Conservation (phyloP, 2,797 vertebrate genomes). For the Serranus cabrilla region DNA sequence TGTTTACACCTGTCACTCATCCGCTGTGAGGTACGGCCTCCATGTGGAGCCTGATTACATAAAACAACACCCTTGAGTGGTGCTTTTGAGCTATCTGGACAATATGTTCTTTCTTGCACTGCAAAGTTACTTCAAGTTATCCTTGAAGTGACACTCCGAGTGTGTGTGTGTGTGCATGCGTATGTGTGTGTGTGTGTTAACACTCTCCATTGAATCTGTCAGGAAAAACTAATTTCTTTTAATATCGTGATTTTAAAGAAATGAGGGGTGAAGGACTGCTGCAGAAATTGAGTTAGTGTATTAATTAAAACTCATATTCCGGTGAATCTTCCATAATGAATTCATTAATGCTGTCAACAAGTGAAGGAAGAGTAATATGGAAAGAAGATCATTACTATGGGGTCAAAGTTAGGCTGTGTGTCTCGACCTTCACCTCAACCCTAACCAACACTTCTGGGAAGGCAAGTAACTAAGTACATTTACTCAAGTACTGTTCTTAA, state of each 20-base stretch:
- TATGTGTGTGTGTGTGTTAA: constrained; percentile 17
- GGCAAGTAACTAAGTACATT: neutral
- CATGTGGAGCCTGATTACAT: constrained; percentile 20
- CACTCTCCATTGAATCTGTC: constrained; percentile 1
- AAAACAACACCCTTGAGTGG: constrained; percentile 35
- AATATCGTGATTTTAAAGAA: constrained; percentile 51
- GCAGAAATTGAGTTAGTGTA: constrained; percentile 7
- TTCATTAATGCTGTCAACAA: constrained; percentile 39
- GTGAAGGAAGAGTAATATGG: constrained; percentile 25
- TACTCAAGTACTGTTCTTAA: neutral
- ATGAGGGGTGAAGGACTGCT: constrained; percentile 54
- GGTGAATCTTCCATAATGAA: constrained; percentile 33
- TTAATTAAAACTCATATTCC: constrained; percentile 51
- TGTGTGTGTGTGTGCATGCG: constrained; percentile 18
- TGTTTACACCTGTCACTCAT: constrained; percentile 51
- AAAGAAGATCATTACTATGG: neutral
- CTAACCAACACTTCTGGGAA: neutral
- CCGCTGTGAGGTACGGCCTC: constrained; percentile 7
- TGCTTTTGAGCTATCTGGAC: constrained; percentile 8
- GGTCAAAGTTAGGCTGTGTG: neutral
- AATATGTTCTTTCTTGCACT: neutral
- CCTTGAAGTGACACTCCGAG: constrained; percentile 31
- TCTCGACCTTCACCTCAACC: neutral
- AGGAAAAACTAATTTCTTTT: constrained; percentile 50
- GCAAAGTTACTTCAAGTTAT: constrained; percentile 21